Base-by-base conservation (phyloP, 2,888 invertebrate genomes). In the Troides aeacus region DNA sequence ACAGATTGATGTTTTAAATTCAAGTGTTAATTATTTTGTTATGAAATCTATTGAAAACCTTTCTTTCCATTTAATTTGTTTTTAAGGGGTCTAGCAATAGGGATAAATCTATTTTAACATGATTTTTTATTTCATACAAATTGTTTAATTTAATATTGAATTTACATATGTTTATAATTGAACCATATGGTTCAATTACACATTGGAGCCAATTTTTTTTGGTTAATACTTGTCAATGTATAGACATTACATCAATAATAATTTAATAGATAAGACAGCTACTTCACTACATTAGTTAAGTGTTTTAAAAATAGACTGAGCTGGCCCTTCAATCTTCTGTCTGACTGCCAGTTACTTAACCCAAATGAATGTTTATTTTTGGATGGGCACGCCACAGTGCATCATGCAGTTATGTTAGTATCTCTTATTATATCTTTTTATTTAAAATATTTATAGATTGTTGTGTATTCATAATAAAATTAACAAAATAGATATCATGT, bases 241-340 rank as follows among this genome's bases (percentile, higher is more conserved):
- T 15, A 46, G 3, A 12, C 18, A 17, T 5, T 17, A 5, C 5
- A 50, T 5, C 18, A 50, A 15, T 50, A 17, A 50, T 17, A 1
- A 18, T 17, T 50, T 18, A 50, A 50, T 17, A 50, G 50, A 57
- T 57, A 57, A 57, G 21, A 57, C 1, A 2, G 4, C 12, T 21
- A 57, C 57, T 57, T 57, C 6, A 57, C 57, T 64, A 42, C 46
- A 63, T 73, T 63, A 68, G 36, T 59, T 36, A 64, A 68, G 62
- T 62, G 72, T 75, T 72, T 74, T 23, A 70, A 66, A 65, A 70
- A 70, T 70, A 70, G 70, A 62, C 12, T 18, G 18, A 63, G 59
- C 53, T 60, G n/a, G 46, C 59, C 59, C 66, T 66, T 70, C 62
- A 57, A 66, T 70, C 67, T 57, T 46, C 50, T 63, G 66, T 63